Evolutionary conservation across 2,797 vertebrate species (phyloP).

Genomic region (Hydrophis major): DNA sequence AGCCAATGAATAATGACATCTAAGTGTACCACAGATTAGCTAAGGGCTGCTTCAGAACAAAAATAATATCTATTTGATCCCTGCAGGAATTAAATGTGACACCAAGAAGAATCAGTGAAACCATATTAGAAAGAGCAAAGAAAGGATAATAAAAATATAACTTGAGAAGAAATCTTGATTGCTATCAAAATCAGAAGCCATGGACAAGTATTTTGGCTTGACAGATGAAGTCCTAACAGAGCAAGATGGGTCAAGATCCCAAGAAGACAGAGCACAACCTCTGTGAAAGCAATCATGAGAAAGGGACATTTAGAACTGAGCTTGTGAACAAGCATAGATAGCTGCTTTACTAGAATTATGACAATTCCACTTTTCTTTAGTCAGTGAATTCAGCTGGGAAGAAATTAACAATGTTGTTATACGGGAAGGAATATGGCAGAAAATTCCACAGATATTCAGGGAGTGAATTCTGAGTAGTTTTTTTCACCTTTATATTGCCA

Average conservation of each 20-base stretch:
- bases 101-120: background rate
- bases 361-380: background rate
- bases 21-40: background rate
- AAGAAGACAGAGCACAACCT: background rate
- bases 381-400: background rate
- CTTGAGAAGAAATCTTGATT: background rate
- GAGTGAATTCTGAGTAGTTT: background rate
- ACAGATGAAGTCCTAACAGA: background rate
- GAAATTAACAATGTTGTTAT: background rate
- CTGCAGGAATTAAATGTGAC: background rate
- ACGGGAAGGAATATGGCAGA: background rate
- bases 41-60: background rate
- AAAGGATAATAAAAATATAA: background rate
- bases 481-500: background rate
- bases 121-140: background rate
- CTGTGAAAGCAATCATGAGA: background rate
- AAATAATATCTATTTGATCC: background rate
- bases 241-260: background rate
- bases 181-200: background rate
- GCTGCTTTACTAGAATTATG: background rate
- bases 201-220: background rate
- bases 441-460: background rate
- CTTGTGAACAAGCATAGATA: background rate
- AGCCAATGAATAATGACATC: background rate
- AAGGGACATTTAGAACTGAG: background rate